phyloP scores from a whole-genome alignment of 2,797 vertebrate genomes.

The Tapera naevia region DNA sequence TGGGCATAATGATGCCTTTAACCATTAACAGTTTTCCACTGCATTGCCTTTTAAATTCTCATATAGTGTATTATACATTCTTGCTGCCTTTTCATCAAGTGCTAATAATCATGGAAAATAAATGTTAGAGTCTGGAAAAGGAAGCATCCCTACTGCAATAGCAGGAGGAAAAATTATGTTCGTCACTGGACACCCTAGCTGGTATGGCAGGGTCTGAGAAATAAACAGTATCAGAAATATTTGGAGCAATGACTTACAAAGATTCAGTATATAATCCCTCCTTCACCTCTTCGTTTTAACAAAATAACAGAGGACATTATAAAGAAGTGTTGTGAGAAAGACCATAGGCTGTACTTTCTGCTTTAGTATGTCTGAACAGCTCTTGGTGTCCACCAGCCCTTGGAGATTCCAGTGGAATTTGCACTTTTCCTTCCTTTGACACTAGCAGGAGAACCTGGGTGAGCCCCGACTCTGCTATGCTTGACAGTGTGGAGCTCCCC shows the following conservation, averaged over 20 bases:
- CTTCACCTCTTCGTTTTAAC: not conserved
- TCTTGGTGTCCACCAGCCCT: accelerated
- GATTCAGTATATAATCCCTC: not conserved
- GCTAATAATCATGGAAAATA: constrained; percentile 24
- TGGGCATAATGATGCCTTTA: constrained; percentile 39
- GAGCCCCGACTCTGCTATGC: not conserved
- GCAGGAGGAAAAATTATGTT: not conserved
- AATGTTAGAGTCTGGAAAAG: not conserved
- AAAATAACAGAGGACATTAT: not conserved
- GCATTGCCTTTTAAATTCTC: constrained; percentile 10
- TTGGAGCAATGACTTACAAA: not conserved
- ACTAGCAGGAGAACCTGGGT: accelerated
- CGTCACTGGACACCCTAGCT: not conserved
- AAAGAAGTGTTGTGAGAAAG: not conserved
- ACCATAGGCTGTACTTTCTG: not conserved
- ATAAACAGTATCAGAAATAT: not conserved
- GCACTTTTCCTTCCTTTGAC: not conserved
- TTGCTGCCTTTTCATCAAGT: constrained; percentile 46
- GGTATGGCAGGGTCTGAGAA: not conserved
- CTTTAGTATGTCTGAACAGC: not conserved
- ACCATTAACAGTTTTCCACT: constrained; percentile 46
- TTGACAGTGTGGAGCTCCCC: accelerated
- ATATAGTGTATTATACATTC: not conserved
- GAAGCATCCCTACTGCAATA: not conserved
- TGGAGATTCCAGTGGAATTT: not conserved